phyloP scores from a whole-genome alignment of 2,113 vertebrate species.

The Ivindomyrus marchei region DNA sequence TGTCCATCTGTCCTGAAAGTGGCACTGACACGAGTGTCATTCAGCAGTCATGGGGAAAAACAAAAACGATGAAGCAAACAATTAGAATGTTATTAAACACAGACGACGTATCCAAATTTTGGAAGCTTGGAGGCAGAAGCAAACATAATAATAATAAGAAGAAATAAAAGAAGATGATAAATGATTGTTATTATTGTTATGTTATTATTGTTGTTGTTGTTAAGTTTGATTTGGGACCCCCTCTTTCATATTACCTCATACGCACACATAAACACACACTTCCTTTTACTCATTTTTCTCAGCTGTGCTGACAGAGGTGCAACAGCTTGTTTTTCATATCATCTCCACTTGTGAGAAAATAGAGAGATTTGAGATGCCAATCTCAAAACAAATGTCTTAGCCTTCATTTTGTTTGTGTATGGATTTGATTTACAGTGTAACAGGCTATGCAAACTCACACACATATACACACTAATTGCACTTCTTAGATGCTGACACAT shows the following conservation, averaged over 20 bases:
- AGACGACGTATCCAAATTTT: neutral
- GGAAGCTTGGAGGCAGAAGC: neutral
- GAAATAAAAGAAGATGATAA: neutral
- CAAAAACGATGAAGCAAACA: neutral
- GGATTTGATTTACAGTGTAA: neutral
- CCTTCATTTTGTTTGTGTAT: neutral
- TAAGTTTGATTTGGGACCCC: neutral
- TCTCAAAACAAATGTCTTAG: neutral
- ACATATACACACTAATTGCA: neutral
- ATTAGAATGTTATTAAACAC: neutral
- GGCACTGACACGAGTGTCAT: constrained; percentile 14
- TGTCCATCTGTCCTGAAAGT: constrained; percentile 23
- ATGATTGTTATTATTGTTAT: neutral
- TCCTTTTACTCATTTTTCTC: neutral
- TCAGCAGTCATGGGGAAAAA: neutral
- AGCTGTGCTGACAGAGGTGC: neutral
- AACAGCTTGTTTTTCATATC: neutral
- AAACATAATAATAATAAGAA: neutral
- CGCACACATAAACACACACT: neutral
- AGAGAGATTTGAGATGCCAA: neutral
- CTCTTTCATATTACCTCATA: neutral
- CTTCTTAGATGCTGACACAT: neutral
- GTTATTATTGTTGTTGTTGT: neutral
- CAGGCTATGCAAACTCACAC: neutral
- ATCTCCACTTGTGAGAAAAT: neutral